Conservation (phyloP, 2,888 invertebrate species). For the Hirtodrosophila confusa region DNA sequence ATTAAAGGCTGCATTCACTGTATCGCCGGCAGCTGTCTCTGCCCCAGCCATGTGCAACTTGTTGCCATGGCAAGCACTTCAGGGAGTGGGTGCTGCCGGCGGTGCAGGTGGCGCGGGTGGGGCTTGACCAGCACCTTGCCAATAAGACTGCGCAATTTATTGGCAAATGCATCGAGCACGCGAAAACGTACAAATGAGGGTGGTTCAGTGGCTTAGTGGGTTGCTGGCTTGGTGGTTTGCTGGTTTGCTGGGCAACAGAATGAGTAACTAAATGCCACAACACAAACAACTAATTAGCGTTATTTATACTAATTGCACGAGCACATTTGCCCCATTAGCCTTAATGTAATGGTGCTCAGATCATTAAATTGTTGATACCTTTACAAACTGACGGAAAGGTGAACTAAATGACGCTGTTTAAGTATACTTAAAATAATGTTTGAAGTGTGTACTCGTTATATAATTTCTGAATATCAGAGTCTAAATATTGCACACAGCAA, state of each 20-base stretch:
- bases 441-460: too few species aligned
- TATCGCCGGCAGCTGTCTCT: slow-evolving; percentile 14
- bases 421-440: too few species aligned
- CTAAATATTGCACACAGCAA: too few species aligned
- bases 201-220: background rate
- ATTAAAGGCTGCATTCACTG: slow-evolving; percentile 44
- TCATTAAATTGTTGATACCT: slow-evolving; percentile 12
- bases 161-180: slow-evolving; percentile 21
- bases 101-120: background rate
- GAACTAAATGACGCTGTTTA: too few species aligned
- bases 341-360: slow-evolving; percentile 9
- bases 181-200: background rate
- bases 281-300: slow-evolving; percentile 57
- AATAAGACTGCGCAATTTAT: slow-evolving; percentile 51
- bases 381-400: background rate
- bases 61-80: slow-evolving; percentile 32
- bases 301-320: slow-evolving; percentile 58
- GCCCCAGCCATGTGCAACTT: slow-evolving; percentile 33
- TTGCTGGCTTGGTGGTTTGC: background rate
- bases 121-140: slow-evolving; percentile 14
- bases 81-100: background rate
- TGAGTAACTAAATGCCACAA: slow-evolving; percentile 29
- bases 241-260: background rate
- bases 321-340: slow-evolving; percentile 48
- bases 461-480: too few species aligned